Base-by-base conservation (phyloP, 1,140 invertebrate species). In the Drosophila erecta region DNA sequence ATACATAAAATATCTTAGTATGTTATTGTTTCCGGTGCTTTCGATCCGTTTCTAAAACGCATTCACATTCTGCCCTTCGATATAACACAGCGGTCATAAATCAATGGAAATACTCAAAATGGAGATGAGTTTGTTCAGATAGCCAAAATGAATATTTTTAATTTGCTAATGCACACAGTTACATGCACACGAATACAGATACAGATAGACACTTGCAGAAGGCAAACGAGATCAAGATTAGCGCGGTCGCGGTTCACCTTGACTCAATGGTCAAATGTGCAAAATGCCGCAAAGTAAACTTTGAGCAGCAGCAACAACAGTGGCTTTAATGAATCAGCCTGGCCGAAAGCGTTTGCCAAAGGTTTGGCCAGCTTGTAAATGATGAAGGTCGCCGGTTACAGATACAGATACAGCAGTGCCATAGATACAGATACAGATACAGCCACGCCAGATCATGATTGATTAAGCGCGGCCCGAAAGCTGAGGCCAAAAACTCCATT, bases 181-280 rank as follows among this genome's bases (percentile, higher is more conserved):
- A 56, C 53, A 61, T 2, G 43, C 17, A 60, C 15, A 46, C 17
- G 59, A 12, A 61, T 14, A 57, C 40, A 70, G 8, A 49, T 38
- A 43, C 51, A 72, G 47, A 76, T 70, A 69, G 41, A 74, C 30
- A 57, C 33, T 47, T 70, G 83, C 84, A 89, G 83, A 89, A 89
- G 83, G 83, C 67, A 87, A 87, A 87, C 83, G 72, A 87, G 83
- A 87, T 87, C 83, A 84, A 87, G 83, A 87, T 87, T 87, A 83
- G 71, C 79, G 79, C 65, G 43, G 67, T 83, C 81, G 75, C 67
- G 49, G 83, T 76, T 87, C 84, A 87, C 83, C 83, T 87, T 87
- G 83, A 86, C 83, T 89, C 76, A 89, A 87, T 87, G 83, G 83
- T 87, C 83, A 87, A 87, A 89, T 87, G 83, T 89, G 83, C 83